A percentile compares a stretch with the other conserved stretches of the same genome.
Evolutionary conservation across 2,888 invertebrate genomes (phyloP).

Genomic region (Troides oblongomaculatus): DNA sequence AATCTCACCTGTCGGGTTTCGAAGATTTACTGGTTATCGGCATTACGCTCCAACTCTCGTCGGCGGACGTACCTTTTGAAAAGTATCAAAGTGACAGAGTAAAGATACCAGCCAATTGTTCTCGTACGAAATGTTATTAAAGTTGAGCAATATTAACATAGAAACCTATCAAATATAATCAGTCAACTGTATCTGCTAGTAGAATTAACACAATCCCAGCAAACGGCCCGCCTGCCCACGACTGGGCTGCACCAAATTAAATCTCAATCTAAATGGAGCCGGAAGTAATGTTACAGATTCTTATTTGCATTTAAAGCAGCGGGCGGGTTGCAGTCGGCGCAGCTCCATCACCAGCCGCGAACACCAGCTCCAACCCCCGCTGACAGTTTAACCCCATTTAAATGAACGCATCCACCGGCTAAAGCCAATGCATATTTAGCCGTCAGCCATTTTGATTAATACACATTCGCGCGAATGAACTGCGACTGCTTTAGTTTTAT

Average conservation of each 20-base stretch:
- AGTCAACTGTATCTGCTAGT: neutral
- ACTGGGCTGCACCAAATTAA: conserved; percentile 16
- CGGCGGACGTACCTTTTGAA: too few relatives aligned
- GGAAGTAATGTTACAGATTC: conserved; percentile 34
- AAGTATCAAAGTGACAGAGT: too few relatives aligned
- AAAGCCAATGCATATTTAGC: conserved; percentile 36
- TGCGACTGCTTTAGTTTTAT: neutral
- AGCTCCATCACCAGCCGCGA: conserved; percentile 35
- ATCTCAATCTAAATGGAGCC: conserved; percentile 28
- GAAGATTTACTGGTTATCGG: conserved; percentile 2
- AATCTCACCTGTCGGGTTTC: conserved; percentile 10
- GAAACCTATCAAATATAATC: too few relatives aligned
- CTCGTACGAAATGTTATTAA: too few relatives aligned
- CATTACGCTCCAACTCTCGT: too few relatives aligned
- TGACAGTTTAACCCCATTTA: conserved; percentile 42
- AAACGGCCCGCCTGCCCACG: conserved; percentile 1
- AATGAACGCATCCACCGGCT: conserved; percentile 29
- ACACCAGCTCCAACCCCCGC: conserved; percentile 31
- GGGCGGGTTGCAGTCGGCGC: conserved; percentile 42
- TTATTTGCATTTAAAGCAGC: conserved; percentile 54
- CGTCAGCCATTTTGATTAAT: conserved; percentile 28
- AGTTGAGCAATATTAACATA: too few relatives aligned
- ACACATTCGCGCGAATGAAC: conserved; percentile 16
- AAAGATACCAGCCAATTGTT: too few relatives aligned
- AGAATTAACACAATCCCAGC: conserved; percentile 1